Evolutionary conservation across 2,888 invertebrate species (phyloP), one percentile per base, ranked within the genome.

Genomic region (Eurytoma adleriae): DNA sequence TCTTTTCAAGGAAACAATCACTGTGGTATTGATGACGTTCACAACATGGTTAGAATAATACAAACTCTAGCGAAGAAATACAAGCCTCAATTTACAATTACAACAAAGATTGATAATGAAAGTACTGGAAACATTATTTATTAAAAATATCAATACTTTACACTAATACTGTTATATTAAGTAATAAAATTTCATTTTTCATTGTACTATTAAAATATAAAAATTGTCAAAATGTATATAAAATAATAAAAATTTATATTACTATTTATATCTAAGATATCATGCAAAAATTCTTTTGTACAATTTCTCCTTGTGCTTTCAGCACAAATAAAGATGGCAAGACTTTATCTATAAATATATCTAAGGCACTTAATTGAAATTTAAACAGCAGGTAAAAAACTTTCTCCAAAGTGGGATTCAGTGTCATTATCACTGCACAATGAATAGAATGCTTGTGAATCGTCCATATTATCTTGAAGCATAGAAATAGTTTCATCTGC

Each of bases 1-100:
- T 79, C 85, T 0, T 84, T 89, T 16, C 81, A 89, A 73, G 93
- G 93, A 16, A 87, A 88, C 80, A 86, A 91, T 13, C 93, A 93
- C 83, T 91, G 91, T 74, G 93, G 93, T 13, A 88, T 92, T 4
- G 86, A 86, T 20, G 90, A 91, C 62, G 84, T 84, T 0, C 68
- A 88, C 72, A 91, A 90, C 70, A 90, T 90, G 86, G 73, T 84
- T 2, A 83, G 77, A 30, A 83, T 90, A 57, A 86, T 90, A 40
- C 73, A 82, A 70, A 64, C 20, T 24, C 83, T 90, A 1, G 73
- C 81, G 3, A 72, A 78, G 4, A 74, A 61, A 4, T 50, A 88
- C 62, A 83, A 86, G 3, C 56, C 78, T 1, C 62, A 85, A n/a
- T 90, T 88, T 76, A 79, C 83, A 12, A 84, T 89, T 40, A 90